Evolutionary conservation across 35 echinoderm and acorn worm species (phyloP), one percentile per base, ranked within the genome.

Genomic region (Ophiothrix spiculata): DNA sequence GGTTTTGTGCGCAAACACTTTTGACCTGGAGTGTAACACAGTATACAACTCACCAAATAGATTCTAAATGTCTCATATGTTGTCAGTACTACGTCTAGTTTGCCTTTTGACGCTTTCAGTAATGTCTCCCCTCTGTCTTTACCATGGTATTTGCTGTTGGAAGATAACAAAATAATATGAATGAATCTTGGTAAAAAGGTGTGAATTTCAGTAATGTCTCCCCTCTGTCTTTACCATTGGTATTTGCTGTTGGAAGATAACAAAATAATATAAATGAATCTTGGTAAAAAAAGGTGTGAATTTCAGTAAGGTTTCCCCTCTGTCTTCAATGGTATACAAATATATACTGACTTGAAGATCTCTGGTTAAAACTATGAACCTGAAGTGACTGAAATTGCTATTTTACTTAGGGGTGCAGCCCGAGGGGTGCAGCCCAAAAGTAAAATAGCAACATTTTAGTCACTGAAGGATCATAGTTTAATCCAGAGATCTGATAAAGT

Each of bases 11-110:
- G n/a, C n/a, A n/a, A n/a, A n/a, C n/a, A n/a, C n/a, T n/a, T n/a
- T n/a, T n/a, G n/a, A n/a, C n/a, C n/a, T n/a, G n/a, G n/a, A n/a
- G n/a, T n/a, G n/a, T n/a, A 77, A 19, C 36, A 77, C 4, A 31
- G 13, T 17, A 34, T 32, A 0, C 75, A 36, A 46, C 81, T 89
- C 84, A 97, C 94, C 87, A 90, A 17, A 46, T 92, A 90, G 28
- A 89, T 81, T 76, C 94, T 85, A 64, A 86, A 92, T 39, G 94
- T 97, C 82, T 97, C 94, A 87, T 93, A 92, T 19, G 90, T 97
- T 41, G 94, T 97, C 0, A 97, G 29, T 0, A 97, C 90, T 32
- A 81, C 90, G 80, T 97, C 94, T 0, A 97, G 83, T 80, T 85
- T 84, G 28, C 94, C 94, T 75, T 81, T 86, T 39, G 60, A 80